Conservation (phyloP, 1,140 invertebrate species). For the Zaprionus nigranus region DNA sequence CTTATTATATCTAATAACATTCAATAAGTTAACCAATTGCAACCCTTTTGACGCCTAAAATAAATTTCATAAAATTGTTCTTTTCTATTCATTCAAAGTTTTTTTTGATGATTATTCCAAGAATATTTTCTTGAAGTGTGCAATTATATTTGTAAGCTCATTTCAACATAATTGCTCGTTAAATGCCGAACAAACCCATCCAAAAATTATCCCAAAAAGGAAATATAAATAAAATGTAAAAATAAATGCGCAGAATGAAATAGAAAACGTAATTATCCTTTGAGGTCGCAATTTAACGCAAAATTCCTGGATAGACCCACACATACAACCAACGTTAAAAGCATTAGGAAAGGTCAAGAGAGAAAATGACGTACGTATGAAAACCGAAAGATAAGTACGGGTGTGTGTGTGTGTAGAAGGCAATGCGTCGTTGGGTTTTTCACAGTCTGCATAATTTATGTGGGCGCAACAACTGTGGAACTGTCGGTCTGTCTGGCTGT, state of each 20-base stretch:
- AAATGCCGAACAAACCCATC: constrained; percentile 23
- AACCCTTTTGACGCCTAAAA: not conserved
- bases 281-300: constrained; percentile 35
- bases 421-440: not conserved
- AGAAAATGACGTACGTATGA: not conserved
- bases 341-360: constrained; percentile 70
- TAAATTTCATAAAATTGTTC: not conserved
- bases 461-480: constrained; percentile 11
- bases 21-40: not conserved
- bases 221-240: constrained; percentile 4
- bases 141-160: constrained; percentile 33
- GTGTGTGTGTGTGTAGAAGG: not conserved
- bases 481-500: not conserved
- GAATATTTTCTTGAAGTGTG: constrained; percentile 26
- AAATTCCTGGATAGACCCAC: constrained; percentile 21
- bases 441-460: constrained; percentile 65
- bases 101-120: not conserved
- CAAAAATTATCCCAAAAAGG: constrained; percentile 4
- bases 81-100: not conserved
- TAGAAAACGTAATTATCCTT: constrained; percentile 61
- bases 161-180: constrained; percentile 46
- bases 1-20: not conserved
- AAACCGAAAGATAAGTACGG: not conserved
- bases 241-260: no score
- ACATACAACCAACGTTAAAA: constrained; percentile 41